Percentiles rank a stretch among this genome's conserved stretches.
phyloP scores from a whole-genome alignment of 2,888 invertebrate species.

The Falcaria lacertinaria region DNA sequence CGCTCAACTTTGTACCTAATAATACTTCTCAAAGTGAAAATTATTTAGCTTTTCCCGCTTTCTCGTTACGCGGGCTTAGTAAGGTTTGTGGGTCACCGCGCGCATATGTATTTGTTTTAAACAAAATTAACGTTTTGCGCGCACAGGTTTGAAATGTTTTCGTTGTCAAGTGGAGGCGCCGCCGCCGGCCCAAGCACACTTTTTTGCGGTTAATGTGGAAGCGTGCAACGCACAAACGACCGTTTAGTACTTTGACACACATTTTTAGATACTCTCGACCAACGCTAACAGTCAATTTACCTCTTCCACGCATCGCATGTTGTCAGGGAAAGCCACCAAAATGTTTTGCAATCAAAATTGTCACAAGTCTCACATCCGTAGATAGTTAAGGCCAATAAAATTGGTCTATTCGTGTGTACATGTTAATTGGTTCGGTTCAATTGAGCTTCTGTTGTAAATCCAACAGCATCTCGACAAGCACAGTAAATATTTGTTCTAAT shows the following conservation, averaged over 20 bases:
- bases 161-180: conserved; percentile 43
- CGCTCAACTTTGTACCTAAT: conserved; percentile 3
- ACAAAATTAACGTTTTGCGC: conserved; percentile 57
- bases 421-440: conserved; percentile 50
- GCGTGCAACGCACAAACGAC: conserved; percentile 45
- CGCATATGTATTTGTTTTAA: conserved; percentile 51
- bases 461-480: conserved; percentile 38
- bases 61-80: conserved; percentile 38
- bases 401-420: conserved; percentile 44
- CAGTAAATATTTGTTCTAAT: conserved; percentile 57
- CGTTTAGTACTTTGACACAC: conserved; percentile 69
- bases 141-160: conserved; percentile 60
- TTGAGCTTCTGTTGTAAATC: conserved; percentile 52
- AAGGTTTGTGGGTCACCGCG: conserved; percentile 53
- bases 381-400: conserved; percentile 22
- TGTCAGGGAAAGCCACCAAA: no score
- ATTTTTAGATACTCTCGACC: conserved; percentile 25
- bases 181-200: conserved; percentile 20
- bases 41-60: conserved; percentile 58
- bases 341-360: no score
- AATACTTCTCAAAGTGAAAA: conserved; percentile 34
- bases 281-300: no score
- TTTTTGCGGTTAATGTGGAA: conserved; percentile 66
- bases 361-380: no score
- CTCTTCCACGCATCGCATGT: no score